These are phyloP conservation scores for Gobio gobio DNA, from an alignment of 2,113 vertebrate species.

Conservation along the genomic window DNA sequence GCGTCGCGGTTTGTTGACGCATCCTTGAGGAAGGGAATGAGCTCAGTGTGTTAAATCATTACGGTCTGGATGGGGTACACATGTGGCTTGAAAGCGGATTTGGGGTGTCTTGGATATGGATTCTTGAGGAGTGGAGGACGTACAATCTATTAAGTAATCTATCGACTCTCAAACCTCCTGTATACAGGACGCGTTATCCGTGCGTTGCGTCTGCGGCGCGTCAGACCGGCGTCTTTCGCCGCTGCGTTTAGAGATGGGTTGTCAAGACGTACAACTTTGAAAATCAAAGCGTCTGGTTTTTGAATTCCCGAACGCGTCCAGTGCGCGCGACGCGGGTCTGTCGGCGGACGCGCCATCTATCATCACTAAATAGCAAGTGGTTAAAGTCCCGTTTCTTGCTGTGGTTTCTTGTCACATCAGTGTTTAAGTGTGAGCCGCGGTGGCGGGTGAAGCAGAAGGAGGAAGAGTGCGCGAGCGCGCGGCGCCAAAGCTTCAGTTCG, in stretches of 20 bases:
- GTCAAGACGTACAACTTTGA: background rate
- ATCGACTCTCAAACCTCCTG: background rate
- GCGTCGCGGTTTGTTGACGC: constrained; percentile 1
- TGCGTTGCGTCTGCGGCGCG: background rate
- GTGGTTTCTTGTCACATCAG: background rate
- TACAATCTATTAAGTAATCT: too few species aligned
- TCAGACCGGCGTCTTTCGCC: background rate
- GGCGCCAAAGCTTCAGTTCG: background rate
- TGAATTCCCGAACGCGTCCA: background rate
- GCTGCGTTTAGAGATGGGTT: background rate
- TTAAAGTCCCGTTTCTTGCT: background rate
- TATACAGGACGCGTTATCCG: background rate
- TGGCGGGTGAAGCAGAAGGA: background rate
- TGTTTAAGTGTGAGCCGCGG: background rate
- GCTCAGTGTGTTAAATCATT: background rate
- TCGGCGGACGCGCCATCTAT: background rate
- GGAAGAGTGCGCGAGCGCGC: background rate
- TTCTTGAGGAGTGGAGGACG: too few species aligned
- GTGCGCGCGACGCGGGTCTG: background rate
- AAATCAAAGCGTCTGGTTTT: background rate
- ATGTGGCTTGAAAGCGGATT: background rate
- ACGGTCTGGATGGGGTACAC: background rate
- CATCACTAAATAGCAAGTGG: background rate
- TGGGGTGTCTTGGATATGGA: background rate
- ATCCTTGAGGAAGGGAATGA: background rate